A percentile compares a stretch with the other conserved stretches of the same genome.
Evolutionary conservation across 2,797 vertebrate species (phyloP).

Genomic region (Characodon lateralis): DNA sequence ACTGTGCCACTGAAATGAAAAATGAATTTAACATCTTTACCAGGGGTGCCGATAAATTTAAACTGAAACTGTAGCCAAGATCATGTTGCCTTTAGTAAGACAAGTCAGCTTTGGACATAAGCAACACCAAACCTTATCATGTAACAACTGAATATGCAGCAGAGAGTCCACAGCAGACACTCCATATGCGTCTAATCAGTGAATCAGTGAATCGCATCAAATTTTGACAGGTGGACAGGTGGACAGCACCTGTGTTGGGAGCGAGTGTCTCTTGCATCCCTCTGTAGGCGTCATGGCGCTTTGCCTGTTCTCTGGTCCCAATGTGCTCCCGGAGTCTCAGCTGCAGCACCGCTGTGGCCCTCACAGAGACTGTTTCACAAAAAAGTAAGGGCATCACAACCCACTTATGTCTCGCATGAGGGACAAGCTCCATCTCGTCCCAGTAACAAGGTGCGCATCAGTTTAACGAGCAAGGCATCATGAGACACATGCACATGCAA

Average conservation of each 20-base stretch:
- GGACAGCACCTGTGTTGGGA: constrained; percentile 56
- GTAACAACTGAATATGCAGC: not conserved
- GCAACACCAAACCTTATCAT: constrained; percentile 3
- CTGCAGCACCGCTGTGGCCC: constrained; percentile 61
- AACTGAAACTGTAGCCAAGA: not conserved
- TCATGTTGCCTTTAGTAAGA: not conserved
- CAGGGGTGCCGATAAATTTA: not conserved
- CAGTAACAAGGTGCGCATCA: constrained; percentile 46
- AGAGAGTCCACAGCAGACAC: constrained; percentile 13
- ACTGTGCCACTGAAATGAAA: not conserved
- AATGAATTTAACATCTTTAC: not conserved
- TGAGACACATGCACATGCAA: constrained; percentile 61
- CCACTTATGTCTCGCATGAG: constrained; percentile 65
- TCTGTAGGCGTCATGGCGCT: constrained; percentile 44
- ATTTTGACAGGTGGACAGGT: too few species aligned
- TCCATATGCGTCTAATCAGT: constrained; percentile 41
- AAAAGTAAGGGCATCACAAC: constrained; percentile 55
- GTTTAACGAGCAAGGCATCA: constrained; percentile 49
- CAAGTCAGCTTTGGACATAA: not conserved
- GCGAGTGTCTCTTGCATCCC: constrained; percentile 53
- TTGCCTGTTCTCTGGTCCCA: constrained; percentile 50
- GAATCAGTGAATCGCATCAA: constrained; percentile 29
- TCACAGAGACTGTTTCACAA: constrained; percentile 58
- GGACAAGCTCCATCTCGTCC: constrained; percentile 51
- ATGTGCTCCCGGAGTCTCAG: constrained; percentile 62